Evolutionary conservation across 2,888 invertebrate species (phyloP).

Genomic region (Cryptus viduatorius): DNA sequence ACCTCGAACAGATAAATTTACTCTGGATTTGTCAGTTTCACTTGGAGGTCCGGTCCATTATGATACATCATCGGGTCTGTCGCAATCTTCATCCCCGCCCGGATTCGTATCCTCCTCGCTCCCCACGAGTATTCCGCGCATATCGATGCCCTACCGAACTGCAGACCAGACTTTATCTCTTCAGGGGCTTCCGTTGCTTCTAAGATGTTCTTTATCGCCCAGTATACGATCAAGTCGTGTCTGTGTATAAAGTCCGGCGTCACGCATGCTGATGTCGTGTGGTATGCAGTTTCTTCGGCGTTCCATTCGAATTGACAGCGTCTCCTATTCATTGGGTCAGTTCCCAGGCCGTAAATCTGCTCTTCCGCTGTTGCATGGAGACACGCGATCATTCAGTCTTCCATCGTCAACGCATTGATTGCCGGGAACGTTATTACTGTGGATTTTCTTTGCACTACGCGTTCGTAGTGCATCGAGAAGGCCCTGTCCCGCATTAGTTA

Average conservation of each 20-base stretch:
- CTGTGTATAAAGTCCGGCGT: conserved; percentile 13
- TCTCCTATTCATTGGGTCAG: too few species aligned
- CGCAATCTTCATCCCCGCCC: conserved; percentile 17
- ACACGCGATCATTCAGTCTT: too few species aligned
- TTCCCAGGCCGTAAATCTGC: too few species aligned
- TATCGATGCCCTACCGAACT: conserved; percentile 5
- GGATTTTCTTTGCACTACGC: too few species aligned
- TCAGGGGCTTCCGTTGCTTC: conserved; percentile 21
- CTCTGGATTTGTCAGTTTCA: conserved; percentile 23
- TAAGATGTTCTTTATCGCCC: neutral
- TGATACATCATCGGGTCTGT: conserved; percentile 13
- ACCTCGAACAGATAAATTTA: conserved; percentile 40
- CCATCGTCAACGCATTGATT: too few species aligned
- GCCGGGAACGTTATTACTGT: too few species aligned
- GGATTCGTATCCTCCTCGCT: conserved; percentile 4
- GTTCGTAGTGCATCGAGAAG: too few species aligned
- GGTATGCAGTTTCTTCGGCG: too few species aligned
- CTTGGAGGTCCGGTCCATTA: conserved; percentile 45
- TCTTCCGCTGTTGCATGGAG: too few species aligned
- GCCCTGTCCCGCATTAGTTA: too few species aligned
- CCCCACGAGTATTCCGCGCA: neutral
- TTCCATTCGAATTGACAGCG: too few species aligned
- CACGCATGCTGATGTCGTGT: neutral
- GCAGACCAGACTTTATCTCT: neutral
- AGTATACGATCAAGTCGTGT: conserved; percentile 29